phyloP scores from a whole-genome alignment of 1,140 invertebrate species.

The Bilobella aurantiaca region DNA sequence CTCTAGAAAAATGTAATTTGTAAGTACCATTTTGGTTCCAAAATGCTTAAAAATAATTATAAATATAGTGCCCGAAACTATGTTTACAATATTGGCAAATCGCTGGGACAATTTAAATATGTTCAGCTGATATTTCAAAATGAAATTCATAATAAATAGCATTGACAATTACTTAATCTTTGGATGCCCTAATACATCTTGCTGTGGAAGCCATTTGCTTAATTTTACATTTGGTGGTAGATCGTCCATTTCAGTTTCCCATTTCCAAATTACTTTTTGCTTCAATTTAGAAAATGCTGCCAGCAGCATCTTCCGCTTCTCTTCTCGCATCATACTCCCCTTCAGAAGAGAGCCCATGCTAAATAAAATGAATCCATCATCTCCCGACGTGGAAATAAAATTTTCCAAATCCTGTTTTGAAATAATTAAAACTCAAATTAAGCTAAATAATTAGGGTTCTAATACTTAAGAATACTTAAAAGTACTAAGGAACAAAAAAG shows the following conservation, averaged over 20 bases:
- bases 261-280: constrained; percentile 36
- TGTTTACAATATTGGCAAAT: neutral
- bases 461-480: no score
- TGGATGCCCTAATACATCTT: constrained; percentile 14
- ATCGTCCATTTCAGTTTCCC: constrained; percentile 37
- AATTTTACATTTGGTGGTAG: constrained; percentile 13
- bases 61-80: neutral
- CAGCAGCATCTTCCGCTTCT: constrained; percentile 53
- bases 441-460: no score
- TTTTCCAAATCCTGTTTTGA: constrained; percentile 11
- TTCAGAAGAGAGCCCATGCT: constrained; percentile 68
- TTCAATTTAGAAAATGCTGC: constrained; percentile 54
- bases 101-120: neutral
- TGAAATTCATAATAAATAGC: neutral
- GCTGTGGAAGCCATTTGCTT: constrained; percentile 10
- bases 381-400: constrained; percentile 29
- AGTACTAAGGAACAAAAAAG: no score
- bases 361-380: constrained; percentile 62
- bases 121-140: no score
- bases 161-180: constrained; percentile 1
- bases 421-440: no score
- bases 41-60: constrained; percentile 16
- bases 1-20: constrained; percentile 44
- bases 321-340: constrained; percentile 60
- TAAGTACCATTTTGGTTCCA: no score